phyloP scores from a whole-genome alignment of 1,140 invertebrate species.

The Cydia pomonella region DNA sequence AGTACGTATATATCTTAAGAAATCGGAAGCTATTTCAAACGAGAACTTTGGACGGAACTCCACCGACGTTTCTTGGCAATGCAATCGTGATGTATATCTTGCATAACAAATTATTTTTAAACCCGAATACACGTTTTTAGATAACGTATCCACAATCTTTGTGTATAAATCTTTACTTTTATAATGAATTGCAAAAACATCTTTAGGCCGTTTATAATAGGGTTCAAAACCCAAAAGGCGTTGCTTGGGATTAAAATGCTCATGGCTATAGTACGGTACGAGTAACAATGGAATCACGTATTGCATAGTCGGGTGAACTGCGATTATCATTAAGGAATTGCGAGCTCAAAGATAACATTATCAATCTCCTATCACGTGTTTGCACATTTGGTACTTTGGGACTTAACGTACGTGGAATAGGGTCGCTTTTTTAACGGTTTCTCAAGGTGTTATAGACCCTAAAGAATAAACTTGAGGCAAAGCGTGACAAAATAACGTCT shows the following conservation, averaged over 20 bases:
- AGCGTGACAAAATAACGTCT: neutral
- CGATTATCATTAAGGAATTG: slow-evolving; percentile 5
- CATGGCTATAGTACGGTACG: neutral
- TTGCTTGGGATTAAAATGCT: neutral
- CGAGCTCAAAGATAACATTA: neutral
- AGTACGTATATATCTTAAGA: neutral
- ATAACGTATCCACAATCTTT: slow-evolving; percentile 13
- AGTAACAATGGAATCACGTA: slow-evolving; percentile 7
- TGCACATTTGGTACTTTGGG: neutral
- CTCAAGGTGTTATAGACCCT: neutral
- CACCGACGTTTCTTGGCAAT: slow-evolving; percentile 12
- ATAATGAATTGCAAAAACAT: neutral
- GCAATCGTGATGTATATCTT: neutral
- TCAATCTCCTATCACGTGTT: neutral
- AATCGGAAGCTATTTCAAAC: neutral
- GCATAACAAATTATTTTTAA: slow-evolving; percentile 26
- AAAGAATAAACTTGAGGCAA: neutral
- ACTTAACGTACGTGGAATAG: neutral
- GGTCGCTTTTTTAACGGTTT: neutral
- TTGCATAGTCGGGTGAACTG: neutral
- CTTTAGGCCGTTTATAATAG: neutral
- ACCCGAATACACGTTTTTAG: slow-evolving; percentile 1
- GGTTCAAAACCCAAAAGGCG: neutral
- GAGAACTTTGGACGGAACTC: neutral
- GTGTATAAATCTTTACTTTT: neutral